Evolutionary conservation across 2,888 invertebrate genomes (phyloP).

Genomic region (Malacosoma neustria): DNA sequence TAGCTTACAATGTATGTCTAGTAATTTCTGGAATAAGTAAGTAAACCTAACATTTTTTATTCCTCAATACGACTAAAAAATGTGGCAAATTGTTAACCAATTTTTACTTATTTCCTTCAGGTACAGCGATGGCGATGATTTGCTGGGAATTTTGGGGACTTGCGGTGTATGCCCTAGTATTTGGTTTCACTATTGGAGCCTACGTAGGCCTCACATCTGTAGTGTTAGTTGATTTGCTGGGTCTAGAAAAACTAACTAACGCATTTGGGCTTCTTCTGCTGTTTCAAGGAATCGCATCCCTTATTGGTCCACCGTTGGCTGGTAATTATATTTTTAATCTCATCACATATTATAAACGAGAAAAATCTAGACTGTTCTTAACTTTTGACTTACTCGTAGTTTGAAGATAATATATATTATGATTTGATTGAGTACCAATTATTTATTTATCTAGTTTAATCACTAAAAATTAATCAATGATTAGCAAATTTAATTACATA

Average conservation of each 20-base stretch:
- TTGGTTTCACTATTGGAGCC: slow-evolving; percentile 94
- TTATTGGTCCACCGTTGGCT: slow-evolving; percentile 94
- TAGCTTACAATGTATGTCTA: slow-evolving; percentile 92
- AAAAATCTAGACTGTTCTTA: no score
- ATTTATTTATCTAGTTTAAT: no score
- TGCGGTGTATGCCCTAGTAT: slow-evolving; percentile 84
- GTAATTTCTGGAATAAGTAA: slow-evolving; percentile 91
- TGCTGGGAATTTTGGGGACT: slow-evolving; percentile 83
- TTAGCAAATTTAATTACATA: no score
- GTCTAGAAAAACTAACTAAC: slow-evolving; percentile 95
- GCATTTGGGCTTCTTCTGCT: slow-evolving; percentile 94
- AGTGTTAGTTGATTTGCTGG: slow-evolving; percentile 93
- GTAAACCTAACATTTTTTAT: slow-evolving; percentile 24
- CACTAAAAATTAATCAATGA: no score
- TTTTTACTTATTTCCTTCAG: slow-evolving; percentile 47
- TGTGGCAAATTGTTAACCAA: background rate
- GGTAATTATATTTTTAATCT: no score
- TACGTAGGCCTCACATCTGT: slow-evolving; percentile 98
- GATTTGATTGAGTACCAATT: no score
- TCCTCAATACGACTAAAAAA: background rate
- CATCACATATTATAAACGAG: no score
- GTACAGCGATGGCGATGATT: slow-evolving; percentile 86
- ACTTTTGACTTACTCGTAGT: no score
- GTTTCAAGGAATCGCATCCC: slow-evolving; percentile 95
- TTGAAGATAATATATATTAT: no score